Evolutionary conservation across 2,888 invertebrate genomes (phyloP), one percentile per base, ranked within the genome.

Genomic region (Rotaria socialis): DNA sequence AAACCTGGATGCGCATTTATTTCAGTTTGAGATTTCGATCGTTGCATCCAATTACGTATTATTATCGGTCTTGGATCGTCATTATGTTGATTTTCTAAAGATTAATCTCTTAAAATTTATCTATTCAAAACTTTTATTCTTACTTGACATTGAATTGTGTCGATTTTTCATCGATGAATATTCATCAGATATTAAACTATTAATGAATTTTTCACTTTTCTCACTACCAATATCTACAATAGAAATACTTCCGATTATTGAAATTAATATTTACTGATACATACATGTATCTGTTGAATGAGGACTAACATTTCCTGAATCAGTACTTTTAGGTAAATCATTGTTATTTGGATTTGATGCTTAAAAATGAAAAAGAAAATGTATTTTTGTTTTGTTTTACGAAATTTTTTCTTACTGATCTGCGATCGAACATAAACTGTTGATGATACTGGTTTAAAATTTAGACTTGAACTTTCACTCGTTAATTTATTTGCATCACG

Each of bases 381-480:
- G 52, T 11, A 14, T 52, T 52, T 52, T 16, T 14, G n/a, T 60
- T 60, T 24, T 60, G 4, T 27, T 19, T 6, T 27, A n/a, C 6
- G 35, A 35, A 35, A 35, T 16, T 60, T 24, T 60, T 60, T 27
- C n/a, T 80, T 19, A 80, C 47, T 5, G n/a, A 5, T 19, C 47
- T 80, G 80, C 24, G n/a, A 47, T 80, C 67, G 67, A 67, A 80
- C 11, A n/a, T 14, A n/a, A 5, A n/a, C 8, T 43, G 35, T 16
- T 47, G 80, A n/a, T 41, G 47, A 22, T 80, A 43, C n/a, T 47
- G 47, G 47, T 47, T 43, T 80, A 5, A 47, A 43, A 47, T 80
- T 80, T 47, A 80, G 14, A 80, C 80, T 80, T 47, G 80, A 80
- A 80, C 80, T 80, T 80, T 80, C 80, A 47, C 80, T 80, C 24